phyloP scores from a whole-genome alignment of 2,113 vertebrate genomes.

The Laterallus jamaicensis region DNA sequence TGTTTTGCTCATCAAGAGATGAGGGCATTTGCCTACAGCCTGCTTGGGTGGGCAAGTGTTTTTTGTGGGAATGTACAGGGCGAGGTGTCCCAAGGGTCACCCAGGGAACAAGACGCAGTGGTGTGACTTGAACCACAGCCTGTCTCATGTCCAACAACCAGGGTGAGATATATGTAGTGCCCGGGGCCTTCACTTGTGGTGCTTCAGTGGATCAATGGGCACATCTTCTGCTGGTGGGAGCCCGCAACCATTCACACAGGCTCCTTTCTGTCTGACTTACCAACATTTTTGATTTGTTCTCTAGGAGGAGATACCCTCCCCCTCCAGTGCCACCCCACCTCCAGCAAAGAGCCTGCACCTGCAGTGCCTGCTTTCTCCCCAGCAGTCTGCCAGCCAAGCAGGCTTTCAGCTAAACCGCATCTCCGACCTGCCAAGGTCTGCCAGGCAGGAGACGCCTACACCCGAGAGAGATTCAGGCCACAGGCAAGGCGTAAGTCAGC shows the following conservation, averaged over 20 bases:
- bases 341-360: constrained; percentile 32
- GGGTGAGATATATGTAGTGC: background rate
- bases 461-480: constrained; percentile 83
- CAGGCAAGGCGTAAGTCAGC: constrained; percentile 77
- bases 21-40: fast-evolving
- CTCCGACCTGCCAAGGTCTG: constrained; percentile 83
- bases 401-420: constrained; percentile 54
- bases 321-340: constrained; percentile 51
- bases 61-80: fast-evolving
- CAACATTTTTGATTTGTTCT: background rate
- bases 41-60: background rate
- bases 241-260: background rate
- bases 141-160: background rate
- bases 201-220: background rate
- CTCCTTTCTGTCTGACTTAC: background rate
- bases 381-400: background rate
- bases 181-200: background rate
- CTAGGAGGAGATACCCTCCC: constrained; percentile 82
- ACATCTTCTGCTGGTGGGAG: background rate
- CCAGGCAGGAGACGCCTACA: constrained; percentile 83
- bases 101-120: background rate
- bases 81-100: fast-evolving
- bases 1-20: background rate
- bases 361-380: background rate
- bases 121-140: background rate